Base-by-base conservation (phyloP, 2,888 invertebrate genomes). In the Plagodis dolabraria region DNA sequence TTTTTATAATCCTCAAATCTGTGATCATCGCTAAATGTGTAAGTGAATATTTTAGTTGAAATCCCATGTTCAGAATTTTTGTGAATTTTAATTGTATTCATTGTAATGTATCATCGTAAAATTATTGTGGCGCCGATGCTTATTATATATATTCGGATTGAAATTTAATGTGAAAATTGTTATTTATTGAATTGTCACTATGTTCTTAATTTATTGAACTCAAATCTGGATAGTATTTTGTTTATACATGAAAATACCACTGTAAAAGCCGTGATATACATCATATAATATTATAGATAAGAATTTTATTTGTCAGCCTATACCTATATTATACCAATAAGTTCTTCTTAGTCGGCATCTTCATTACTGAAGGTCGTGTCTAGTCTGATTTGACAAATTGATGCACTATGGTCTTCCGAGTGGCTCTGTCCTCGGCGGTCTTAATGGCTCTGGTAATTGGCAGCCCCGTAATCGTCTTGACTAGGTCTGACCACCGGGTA, bases 191-290 rank as follows among this genome's bases (percentile, higher is more conserved):
- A 88, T 84, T 83, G 80, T 88, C 90, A 83, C 79, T 86, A 87
- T 87, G 83, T 84, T 85, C 79, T 87, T 92, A 88, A 90, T 92
- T 92, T 92, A 92, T 92, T 92, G 70, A 87, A 89, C 82, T 87
- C 76, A 87, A 89, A 85, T 83, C 90, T 85, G 90, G 86, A 88
- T 45, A 43, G 35, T 89, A 86, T 89, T 90, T 90, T 90, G 88
- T 92, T 92, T 88, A 87, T 87, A 90, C 84, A 88, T 82, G 85
- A 88, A 81, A 89, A 86, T 89, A 91, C 90, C 89, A 92, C 88
- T 92, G 92, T 92, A 90, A 92, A 91, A 90, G 87, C 92, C 92
- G 92, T 92, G 92, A 92, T 92, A 92, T 92, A 87, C 89, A 91
- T 91, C 87, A 88, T 91, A 90, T 89, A 92, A 89, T 89, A 92